Evolutionary conservation across 2,113 vertebrate genomes (phyloP), one percentile per base, ranked within the genome.

Genomic region (Amblyopsis rosae): DNA sequence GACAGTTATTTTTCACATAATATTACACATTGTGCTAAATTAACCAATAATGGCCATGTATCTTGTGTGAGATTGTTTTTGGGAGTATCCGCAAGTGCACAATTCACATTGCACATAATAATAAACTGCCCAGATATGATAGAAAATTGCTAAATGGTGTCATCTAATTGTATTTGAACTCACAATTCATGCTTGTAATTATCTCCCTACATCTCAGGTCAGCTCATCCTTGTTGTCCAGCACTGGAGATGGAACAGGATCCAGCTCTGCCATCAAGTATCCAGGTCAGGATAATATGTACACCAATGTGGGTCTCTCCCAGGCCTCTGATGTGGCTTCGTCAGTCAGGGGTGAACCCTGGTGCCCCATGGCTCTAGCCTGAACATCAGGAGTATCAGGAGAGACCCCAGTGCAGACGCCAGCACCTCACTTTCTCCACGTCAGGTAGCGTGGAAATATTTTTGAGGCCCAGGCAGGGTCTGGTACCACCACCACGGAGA

Each of bases 351-450:
- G 95, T 72, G 97, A 98, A 89, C 91, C 95, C 60, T 98, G 97
- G 96, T 98, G 97, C 75, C 94, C 95, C 41, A 92, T 98, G 90
- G 95, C 96, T 73, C 93, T 98, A 88, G 96, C 97, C 49, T 98
- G 94, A 98, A 89, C 70, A 12, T 1, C 1, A 50, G 9, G 26
- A 0, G 64, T 64, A 67, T 54, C 76, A 60, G 69, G 75, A 17
- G 81, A 82, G 86, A 87, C 82, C 70, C 80, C 69, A 0, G 10
- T 35, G 72, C 68, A 82, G 86, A 87, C 82, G 70, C 80, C 69
- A 0, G 10, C 45, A 72, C 68, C 71, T 56, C 59, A 62, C 60
- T 77, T 76, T 77, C 68, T 82, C 77, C 85, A 88, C 76, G 59
- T 72, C 78, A 49, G 51, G 58, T 65, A 33, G 51, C 60, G 62